Evolutionary conservation across 2,888 invertebrate species (phyloP), one percentile per base, ranked within the genome.

Genomic region (Drosophila demipolita): DNA sequence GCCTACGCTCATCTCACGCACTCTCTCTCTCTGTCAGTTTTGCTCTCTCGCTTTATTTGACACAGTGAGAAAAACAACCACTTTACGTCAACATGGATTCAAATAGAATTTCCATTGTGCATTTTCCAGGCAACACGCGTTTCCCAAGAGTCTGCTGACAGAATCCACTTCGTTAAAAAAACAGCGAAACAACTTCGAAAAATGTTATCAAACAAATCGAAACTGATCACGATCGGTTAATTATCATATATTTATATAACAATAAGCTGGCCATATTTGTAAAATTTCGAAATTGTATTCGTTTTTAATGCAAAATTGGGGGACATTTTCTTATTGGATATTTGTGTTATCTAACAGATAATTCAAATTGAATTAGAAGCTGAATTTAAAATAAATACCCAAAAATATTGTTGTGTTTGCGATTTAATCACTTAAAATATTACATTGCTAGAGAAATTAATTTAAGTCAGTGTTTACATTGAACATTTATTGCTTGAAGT

Each of bases 41-140:
- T 26, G 17, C 23, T 50, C 5, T 63, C 52, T 63, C 45, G 58
- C 55, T 53, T 9, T 33, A 38, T 61, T 50, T 68, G 35, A 23
- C 35, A 11, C 42, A n/a, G 36, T 49, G 50, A 36, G 53, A 87
- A 82, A 45, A 84, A 82, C 90, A 88, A 89, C 88, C 89, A 88
- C 90, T 83, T 80, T 75, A 61, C 80, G 61, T 77, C 77, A 63
- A 63, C 54, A 69, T 50, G 70, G 70, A 83, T 67, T 80, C 76
- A 67, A 70, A 72, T 59, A 54, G 68, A 73, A 61, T 77, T 88
- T 83, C 71, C 69, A 85, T 55, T 69, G 53, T 86, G 74, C 53
- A 70, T 82, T 85, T 83, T 87, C 83, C 77, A 85, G 72, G 32
- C 74, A 65, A 58, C 66, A 64, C 65, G 50, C 58, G 48, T 57